These are phyloP conservation scores for Epiblema foenella DNA, from an alignment of 2,888 invertebrate species.

Conservation along the genomic window DNA sequence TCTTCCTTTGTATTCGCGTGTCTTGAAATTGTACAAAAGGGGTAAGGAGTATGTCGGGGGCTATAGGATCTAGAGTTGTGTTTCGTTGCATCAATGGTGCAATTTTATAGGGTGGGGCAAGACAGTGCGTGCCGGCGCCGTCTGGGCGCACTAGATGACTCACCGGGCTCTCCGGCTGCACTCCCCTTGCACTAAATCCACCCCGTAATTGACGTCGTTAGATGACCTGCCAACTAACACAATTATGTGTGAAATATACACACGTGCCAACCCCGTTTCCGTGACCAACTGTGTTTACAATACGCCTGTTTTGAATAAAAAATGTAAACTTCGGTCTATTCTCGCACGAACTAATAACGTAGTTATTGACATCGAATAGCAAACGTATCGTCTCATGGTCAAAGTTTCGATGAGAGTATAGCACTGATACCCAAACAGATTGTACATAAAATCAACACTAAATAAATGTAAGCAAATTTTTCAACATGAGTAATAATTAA, in stretches of 20 bases:
- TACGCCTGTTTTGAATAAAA: conserved; percentile 8
- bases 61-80: conserved; percentile 15
- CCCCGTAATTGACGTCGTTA: conserved; percentile 71
- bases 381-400: neutral
- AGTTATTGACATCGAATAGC: neutral
- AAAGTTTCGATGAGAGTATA: neutral
- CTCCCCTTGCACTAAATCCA: conserved; percentile 74
- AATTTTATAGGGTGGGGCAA: conserved; percentile 59
- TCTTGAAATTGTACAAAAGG: conserved; percentile 35
- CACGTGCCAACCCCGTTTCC: conserved; percentile 27
- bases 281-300: conserved; percentile 24
- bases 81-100: conserved; percentile 23
- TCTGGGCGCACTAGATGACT: conserved; percentile 76
- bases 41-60: conserved; percentile 26
- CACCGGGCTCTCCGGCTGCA: conserved; percentile 73
- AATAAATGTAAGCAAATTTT: neutral
- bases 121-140: conserved; percentile 77
- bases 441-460: neutral
- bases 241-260: conserved; percentile 35
- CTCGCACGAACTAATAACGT: neutral
- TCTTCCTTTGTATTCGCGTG: conserved; percentile 37
- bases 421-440: neutral
- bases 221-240: conserved; percentile 38
- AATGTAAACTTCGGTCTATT: neutral
- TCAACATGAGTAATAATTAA: neutral